Conservation (phyloP, 2,113 vertebrate species). For the Daphoenositta chrysoptera region DNA sequence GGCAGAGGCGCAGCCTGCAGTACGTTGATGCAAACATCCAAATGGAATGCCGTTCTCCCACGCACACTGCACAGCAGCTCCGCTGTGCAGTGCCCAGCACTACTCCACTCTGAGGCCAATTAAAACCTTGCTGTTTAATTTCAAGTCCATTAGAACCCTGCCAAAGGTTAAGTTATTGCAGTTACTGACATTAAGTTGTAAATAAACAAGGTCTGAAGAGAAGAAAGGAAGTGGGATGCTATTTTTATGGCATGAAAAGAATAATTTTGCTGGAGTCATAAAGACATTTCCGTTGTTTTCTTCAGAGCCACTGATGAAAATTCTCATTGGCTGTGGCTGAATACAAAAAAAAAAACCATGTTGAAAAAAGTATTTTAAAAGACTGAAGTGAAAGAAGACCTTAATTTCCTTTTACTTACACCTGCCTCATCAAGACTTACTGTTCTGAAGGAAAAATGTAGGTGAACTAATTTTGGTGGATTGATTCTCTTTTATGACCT, state of each 20-base stretch:
- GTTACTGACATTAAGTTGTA: background rate
- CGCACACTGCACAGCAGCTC: rapidly evolving
- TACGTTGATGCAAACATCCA: background rate
- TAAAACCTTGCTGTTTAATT: background rate
- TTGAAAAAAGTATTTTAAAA: background rate
- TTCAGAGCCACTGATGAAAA: background rate
- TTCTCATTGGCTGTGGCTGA: background rate
- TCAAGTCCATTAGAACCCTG: background rate
- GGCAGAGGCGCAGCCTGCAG: background rate
- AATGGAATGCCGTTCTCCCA: background rate
- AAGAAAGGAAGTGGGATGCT: background rate
- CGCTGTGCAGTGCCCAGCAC: background rate
- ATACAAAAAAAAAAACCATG: background rate
- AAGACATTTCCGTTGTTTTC: background rate
- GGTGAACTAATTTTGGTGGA: background rate
- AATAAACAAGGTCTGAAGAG: background rate
- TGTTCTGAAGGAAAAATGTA: background rate
- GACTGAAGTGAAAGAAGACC: background rate
- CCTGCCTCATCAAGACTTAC: background rate
- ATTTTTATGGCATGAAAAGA: background rate
- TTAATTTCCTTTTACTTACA: background rate
- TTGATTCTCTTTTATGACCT: background rate
- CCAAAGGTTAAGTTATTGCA: background rate
- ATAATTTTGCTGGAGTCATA: background rate
- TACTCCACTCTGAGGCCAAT: background rate